Percentiles rank a stretch among this genome's conserved stretches.
Evolutionary conservation across 2,888 invertebrate genomes (phyloP).

Genomic region (Dione juno): DNA sequence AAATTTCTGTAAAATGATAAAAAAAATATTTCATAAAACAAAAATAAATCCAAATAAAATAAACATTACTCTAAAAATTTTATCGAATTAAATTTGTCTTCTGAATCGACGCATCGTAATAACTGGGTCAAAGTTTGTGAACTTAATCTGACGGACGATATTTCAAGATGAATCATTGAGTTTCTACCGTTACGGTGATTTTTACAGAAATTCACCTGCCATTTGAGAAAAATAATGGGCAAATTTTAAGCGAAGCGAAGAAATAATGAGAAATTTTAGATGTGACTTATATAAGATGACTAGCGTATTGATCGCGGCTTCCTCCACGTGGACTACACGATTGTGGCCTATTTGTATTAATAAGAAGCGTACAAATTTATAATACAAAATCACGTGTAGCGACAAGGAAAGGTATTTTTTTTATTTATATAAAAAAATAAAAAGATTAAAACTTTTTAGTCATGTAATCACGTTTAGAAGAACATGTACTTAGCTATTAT

Average conservation of each 20-base stretch:
- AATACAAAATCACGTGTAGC: too few species aligned
- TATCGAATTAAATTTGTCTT: not conserved
- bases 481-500: too few species aligned
- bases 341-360: too few species aligned
- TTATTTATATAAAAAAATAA: too few species aligned
- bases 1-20: too few species aligned
- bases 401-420: too few species aligned
- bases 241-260: not conserved
- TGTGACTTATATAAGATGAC: not conserved
- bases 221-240: slow-evolving; percentile 3
- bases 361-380: too few species aligned
- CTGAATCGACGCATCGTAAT: slow-evolving; percentile 4
- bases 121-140: slow-evolving; percentile 18
- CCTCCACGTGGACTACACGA: too few species aligned
- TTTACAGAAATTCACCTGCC: slow-evolving; percentile 4
- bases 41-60: not conserved
- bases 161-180: slow-evolving; percentile 22
- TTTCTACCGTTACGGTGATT: slow-evolving; percentile 4
- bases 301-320: too few species aligned
- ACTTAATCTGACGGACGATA: slow-evolving; percentile 21
- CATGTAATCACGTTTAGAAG: too few species aligned
- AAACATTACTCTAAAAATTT: not conserved
- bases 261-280: not conserved
- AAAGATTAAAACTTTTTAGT: too few species aligned
- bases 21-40: too few species aligned